Percentiles rank a stretch among this genome's conserved stretches.
Evolutionary conservation across 2,797 vertebrate genomes (phyloP).

Genomic region (Gymnothorax reevesii): DNA sequence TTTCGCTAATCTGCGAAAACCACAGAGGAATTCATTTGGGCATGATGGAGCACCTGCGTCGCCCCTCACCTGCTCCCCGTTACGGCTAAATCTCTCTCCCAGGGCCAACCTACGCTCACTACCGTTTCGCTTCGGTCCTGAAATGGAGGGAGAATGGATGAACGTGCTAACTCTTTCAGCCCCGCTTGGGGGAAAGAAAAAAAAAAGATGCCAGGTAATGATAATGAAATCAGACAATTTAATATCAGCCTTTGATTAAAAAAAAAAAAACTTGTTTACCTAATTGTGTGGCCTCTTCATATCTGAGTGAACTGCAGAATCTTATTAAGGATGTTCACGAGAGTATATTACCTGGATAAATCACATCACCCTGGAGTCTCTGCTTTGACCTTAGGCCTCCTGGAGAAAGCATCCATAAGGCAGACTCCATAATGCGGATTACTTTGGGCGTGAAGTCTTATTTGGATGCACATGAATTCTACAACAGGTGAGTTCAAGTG

Average conservation of each 20-base stretch:
- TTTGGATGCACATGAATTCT: background rate
- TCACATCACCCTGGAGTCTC: conserved; percentile 24
- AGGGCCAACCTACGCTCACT: background rate
- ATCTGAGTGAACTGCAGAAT: conserved; percentile 30
- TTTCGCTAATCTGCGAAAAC: conserved; percentile 19
- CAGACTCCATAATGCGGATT: conserved; percentile 9
- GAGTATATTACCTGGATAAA: conserved; percentile 50
- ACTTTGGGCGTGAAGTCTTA: conserved; percentile 9
- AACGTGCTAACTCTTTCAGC: conserved; percentile 25
- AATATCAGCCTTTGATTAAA: conserved; percentile 56
- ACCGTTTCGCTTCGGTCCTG: background rate
- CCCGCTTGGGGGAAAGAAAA: background rate
- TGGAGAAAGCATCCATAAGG: conserved; percentile 11
- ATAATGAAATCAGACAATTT: conserved; percentile 45
- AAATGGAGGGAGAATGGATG: background rate
- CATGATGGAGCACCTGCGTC: conserved; percentile 28
- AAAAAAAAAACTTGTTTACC: conserved; percentile 41
- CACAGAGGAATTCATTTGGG: conserved; percentile 23
- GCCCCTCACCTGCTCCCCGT: conserved; percentile 14
- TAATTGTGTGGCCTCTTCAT: conserved; percentile 39
- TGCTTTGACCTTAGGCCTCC: conserved; percentile 6
- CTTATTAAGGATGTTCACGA: conserved; percentile 51
- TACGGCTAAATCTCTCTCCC: conserved; percentile 36
- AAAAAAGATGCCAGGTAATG: conserved; percentile 38
- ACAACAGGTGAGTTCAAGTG: background rate